phyloP scores from a whole-genome alignment of 2,113 vertebrate species.

The Gnathonemus longibarbis region DNA sequence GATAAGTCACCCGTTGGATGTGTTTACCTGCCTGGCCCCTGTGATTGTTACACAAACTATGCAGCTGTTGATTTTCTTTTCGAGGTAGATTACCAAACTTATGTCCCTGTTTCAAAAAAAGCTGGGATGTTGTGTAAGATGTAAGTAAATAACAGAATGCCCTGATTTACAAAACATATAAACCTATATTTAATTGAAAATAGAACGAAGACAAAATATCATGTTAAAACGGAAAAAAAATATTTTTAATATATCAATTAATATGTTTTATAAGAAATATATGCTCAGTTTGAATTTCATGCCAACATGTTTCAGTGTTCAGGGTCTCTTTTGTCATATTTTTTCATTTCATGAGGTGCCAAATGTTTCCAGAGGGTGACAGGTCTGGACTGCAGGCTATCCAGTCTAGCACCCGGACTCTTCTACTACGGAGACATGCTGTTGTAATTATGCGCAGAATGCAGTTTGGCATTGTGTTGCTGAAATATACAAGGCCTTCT shows the following conservation, averaged over 20 bases:
- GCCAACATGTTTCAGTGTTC: no score
- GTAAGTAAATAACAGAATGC: background rate
- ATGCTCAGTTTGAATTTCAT: no score
- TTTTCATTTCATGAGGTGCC: no score
- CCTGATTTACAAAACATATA: background rate
- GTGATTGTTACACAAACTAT: background rate
- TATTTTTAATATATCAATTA: no score
- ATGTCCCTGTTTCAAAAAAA: background rate
- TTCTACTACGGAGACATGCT: no score
- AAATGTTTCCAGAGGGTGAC: no score
- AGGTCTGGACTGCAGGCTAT: no score
- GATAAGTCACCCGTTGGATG: background rate
- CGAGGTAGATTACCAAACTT: background rate
- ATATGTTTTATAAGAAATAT: no score
- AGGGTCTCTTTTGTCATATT: no score
- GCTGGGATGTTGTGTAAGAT: background rate
- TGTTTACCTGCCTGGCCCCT: background rate
- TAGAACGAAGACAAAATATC: background rate
- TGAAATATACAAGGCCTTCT: background rate
- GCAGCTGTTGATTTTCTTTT: background rate
- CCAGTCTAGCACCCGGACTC: no score
- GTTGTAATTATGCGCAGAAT: no score
- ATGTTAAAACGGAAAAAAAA: background rate
- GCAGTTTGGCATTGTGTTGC: background rate
- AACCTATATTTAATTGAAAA: background rate